These are phyloP conservation scores for Arnoldichthys spilopterus DNA, from an alignment of 2,797 vertebrate species.

Conservation along the genomic window DNA sequence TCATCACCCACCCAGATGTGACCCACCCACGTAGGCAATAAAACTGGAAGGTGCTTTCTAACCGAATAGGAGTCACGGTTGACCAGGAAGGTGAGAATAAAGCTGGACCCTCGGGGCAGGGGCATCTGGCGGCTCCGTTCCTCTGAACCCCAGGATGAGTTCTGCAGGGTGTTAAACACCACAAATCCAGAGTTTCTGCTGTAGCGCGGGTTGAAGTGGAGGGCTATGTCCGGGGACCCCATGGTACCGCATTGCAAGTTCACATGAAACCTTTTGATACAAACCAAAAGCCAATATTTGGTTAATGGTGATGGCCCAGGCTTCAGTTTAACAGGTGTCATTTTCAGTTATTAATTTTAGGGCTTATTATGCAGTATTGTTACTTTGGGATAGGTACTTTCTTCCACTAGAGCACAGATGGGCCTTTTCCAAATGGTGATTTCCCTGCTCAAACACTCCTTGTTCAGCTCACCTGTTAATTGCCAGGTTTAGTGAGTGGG, in stretches of 20 bases:
- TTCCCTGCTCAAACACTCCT: no score
- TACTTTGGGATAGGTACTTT: no score
- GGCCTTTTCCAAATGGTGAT: no score
- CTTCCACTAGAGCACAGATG: no score
- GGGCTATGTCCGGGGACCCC: neutral
- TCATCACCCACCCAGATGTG: no score
- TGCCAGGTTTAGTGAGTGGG: no score
- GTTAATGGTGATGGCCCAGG: no score
- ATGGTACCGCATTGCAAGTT: constrained; percentile 39
- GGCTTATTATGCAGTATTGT: no score
- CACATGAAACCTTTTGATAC: constrained; percentile 52
- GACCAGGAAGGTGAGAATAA: constrained; percentile 34
- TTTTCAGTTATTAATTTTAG: no score
- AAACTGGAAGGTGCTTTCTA: neutral
- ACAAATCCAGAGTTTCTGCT: neutral
- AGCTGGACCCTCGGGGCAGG: constrained; percentile 19
- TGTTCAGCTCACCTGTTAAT: no score
- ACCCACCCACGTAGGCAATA: no score
- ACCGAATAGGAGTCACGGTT: constrained; percentile 40
- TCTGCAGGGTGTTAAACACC: constrained; percentile 23
- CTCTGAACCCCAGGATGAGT: constrained; percentile 31
- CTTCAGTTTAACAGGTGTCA: no score
- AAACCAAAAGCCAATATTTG: neutral
- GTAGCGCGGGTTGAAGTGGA: constrained; percentile 49
- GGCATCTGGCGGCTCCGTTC: neutral